These are phyloP conservation scores for Netelia virgata DNA, from an alignment of 2,888 invertebrate species.

Conservation along the genomic window DNA sequence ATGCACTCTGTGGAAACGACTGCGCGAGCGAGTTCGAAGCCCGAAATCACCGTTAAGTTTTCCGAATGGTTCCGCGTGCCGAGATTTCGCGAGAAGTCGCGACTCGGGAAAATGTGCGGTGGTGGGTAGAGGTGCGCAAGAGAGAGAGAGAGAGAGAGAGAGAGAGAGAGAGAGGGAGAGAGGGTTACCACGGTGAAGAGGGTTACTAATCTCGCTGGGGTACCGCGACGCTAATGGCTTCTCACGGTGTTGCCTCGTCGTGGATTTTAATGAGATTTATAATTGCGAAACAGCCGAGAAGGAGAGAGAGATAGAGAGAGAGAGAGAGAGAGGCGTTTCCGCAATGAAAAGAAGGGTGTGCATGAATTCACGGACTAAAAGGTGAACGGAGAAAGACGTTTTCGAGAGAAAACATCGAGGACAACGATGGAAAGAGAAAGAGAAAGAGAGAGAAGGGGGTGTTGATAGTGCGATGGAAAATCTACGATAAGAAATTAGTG, in stretches of 20 bases:
- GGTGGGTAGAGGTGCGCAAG: too few species aligned
- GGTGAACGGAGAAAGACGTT: slow-evolving; percentile 19
- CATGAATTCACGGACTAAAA: slow-evolving; percentile 21
- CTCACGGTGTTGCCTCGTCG: slow-evolving; percentile 73
- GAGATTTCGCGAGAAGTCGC: slow-evolving; percentile 26
- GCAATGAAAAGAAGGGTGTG: slow-evolving; percentile 37
- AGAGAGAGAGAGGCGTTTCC: slow-evolving; percentile 12
- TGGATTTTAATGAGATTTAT: slow-evolving; percentile 83
- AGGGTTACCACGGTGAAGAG: slow-evolving; percentile 46
- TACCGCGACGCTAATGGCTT: slow-evolving; percentile 79
- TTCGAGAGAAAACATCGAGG: slow-evolving; percentile 16
- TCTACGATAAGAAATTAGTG: slow-evolving; percentile 1
- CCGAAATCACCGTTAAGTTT: neutral
- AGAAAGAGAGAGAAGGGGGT: slow-evolving; percentile 8
- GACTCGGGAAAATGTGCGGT: neutral
- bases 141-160: neutral
- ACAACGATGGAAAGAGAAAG: neutral
- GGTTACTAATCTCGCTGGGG: slow-evolving; percentile 62
- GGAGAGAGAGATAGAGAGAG: neutral
- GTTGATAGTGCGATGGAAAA: neutral
- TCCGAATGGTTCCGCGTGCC: slow-evolving; percentile 17
- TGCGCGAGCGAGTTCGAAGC: neutral
- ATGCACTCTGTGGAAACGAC: too few species aligned
- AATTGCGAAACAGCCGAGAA: slow-evolving; percentile 76
- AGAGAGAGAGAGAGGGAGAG: slow-evolving; percentile 22